phyloP scores from a whole-genome alignment of 2,888 invertebrate genomes.

The Agonopterix heracliana region DNA sequence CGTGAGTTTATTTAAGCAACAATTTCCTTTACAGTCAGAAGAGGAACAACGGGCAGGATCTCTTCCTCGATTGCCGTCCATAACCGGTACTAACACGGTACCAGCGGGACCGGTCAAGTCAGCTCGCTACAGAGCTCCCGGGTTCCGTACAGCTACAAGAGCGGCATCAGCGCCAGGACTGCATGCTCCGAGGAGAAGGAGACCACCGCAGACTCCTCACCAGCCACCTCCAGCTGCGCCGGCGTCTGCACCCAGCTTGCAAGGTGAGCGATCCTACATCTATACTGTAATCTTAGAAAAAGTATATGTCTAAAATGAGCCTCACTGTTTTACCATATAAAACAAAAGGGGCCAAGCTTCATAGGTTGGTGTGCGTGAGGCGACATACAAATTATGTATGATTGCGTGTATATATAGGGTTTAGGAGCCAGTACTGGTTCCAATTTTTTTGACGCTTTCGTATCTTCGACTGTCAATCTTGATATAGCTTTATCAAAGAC shows the following conservation, averaged over 20 bases:
- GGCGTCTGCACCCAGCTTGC: constrained; percentile 64
- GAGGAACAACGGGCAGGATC: constrained; percentile 83
- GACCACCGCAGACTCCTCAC: constrained; percentile 60
- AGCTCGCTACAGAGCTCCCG: constrained; percentile 90
- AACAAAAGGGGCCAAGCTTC: no score
- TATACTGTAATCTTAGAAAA: no score
- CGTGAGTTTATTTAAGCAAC: background rate
- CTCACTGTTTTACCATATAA: no score
- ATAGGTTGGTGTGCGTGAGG: no score
- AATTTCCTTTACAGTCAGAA: constrained; percentile 51
- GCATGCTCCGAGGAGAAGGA: constrained; percentile 79
- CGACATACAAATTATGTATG: no score
- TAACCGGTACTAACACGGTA: constrained; percentile 58
- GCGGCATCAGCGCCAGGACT: constrained; percentile 86
- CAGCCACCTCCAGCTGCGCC: constrained; percentile 61
- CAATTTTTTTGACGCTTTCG: no score
- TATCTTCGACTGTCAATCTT: no score
- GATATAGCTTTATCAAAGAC: no score
- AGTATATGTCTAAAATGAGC: no score
- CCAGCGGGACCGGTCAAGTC: constrained; percentile 85
- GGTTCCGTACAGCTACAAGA: constrained; percentile 84
- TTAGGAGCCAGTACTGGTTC: no score
- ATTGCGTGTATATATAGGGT: no score
- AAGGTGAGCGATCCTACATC: constrained; percentile 71
- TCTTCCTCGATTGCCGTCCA: constrained; percentile 82